These are phyloP conservation scores for Aphelinus certus DNA, from an alignment of 1,140 invertebrate genomes.

Conservation along the genomic window DNA sequence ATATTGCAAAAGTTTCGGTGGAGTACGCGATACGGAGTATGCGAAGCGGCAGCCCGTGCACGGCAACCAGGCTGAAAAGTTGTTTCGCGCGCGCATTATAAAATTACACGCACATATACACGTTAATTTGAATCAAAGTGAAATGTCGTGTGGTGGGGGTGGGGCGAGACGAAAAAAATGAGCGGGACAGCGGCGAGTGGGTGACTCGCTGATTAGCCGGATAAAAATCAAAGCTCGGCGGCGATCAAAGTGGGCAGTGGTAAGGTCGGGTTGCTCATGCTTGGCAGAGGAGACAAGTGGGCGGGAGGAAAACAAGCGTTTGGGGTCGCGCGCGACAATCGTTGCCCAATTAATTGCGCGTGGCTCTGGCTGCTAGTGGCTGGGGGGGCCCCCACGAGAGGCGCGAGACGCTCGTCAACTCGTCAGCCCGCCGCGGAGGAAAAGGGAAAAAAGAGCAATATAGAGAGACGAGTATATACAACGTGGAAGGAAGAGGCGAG, in stretches of 20 bases:
- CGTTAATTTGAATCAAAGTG: no score
- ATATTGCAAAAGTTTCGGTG: no score
- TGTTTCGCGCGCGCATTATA: no score
- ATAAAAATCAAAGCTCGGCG: constrained; percentile 31
- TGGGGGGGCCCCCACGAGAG: constrained; percentile 2
- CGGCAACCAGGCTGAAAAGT: no score
- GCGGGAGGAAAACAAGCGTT: constrained; percentile 1
- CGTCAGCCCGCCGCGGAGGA: neutral
- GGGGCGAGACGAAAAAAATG: no score
- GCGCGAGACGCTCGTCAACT: constrained; percentile 10
- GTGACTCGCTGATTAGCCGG: constrained; percentile 16
- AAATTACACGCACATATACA: no score
- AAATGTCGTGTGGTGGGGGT: no score
- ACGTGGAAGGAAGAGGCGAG: neutral
- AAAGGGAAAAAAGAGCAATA: neutral
- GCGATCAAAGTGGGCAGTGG: no score
- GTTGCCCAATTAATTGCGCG: constrained; percentile 60
- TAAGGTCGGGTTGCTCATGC: no score
- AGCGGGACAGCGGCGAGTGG: no score
- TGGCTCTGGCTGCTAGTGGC: neutral
- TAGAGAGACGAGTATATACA: constrained; percentile 4
- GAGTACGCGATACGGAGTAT: no score
- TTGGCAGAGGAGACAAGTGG: neutral
- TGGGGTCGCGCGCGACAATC: constrained; percentile 49
- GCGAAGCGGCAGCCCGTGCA: no score